Evolutionary conservation across 1,140 invertebrate species (phyloP), one percentile per base, ranked within the genome.

Genomic region (Melanaphis sacchari): DNA sequence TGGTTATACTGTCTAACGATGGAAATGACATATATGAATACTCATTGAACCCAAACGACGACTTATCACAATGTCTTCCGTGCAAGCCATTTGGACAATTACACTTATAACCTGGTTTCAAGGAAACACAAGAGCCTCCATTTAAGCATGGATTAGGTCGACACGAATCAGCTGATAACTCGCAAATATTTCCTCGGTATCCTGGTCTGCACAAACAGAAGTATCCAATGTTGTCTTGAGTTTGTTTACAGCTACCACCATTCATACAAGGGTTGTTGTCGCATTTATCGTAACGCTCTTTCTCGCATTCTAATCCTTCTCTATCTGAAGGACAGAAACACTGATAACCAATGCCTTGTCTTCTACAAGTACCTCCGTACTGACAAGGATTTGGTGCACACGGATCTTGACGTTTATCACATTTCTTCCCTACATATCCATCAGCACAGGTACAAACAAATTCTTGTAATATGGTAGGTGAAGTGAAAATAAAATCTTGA

Each of bases 361-460:
- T 96, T 66, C 97, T 96, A 95, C 98, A 99, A 94, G 97, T 97
- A 3, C 97, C 98, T 94, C 97, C 97, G 94, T 96, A 96, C 93
- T 97, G 96, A 95, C 98, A 99, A 22, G 98, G 98, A 95, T 98
- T 98, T 2, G 98, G 98, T n/a, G 97, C 96, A 95, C 98, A 99
- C 0, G 98, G 98, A 96, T 99, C 98, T 95, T 98, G 97, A 31
- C 97, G 96, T 94, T 97, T 97, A 94, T 98, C 97, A 95, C 98
- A 99, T 90, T 96, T 96, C 41, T 96, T 95, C 18, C 98, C 97
- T 43, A 97, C 97, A 95, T 98, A 98, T 93, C 98, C 97, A 94
- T 97, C 96, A 0, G 96, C 96, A 95, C 98, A 99, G 93, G 96
- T 96, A 94, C 98, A 99, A 1, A 95, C 96, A 94, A 97, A 97